Evolutionary conservation across 64 coral and sea anemone genomes (phyloP).

Genomic region (Platygyra sinensis): DNA sequence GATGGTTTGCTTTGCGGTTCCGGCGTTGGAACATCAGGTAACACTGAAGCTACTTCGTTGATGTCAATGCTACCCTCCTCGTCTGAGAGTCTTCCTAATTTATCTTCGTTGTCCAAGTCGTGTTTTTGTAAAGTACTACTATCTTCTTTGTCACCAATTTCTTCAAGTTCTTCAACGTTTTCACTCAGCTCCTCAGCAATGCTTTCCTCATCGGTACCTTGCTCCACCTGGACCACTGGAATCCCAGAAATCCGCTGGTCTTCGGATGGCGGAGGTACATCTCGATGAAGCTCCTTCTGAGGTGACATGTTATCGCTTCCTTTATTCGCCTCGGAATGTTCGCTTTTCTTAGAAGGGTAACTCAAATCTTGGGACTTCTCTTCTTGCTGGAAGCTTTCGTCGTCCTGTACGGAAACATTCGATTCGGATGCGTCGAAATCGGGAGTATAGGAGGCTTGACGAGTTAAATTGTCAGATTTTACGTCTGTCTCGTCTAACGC

Average conservation of each 20-base stretch:
- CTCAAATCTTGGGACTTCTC: not conserved
- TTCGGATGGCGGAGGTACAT: not conserved
- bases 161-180: not conserved
- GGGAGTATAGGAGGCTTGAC: constrained; percentile 20
- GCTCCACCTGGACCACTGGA: constrained; percentile 9
- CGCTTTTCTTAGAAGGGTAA: not conserved
- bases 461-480: constrained; percentile 15
- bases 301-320: not conserved
- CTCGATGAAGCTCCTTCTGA: not conserved
- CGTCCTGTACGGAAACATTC: not conserved
- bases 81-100: not conserved
- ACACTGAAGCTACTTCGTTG: not conserved
- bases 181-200: constrained; percentile 52
- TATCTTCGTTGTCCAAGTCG: not conserved
- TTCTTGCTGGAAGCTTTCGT: not conserved
- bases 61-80: not conserved
- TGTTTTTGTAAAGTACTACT: not conserved
- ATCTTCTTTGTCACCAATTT: not conserved
- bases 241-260: not conserved
- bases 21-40: not conserved
- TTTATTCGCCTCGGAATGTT: not conserved
- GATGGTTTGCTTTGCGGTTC: not conserved
- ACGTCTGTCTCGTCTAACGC: constrained; percentile 38
- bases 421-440: constrained; percentile 60
- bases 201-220: constrained; percentile 66